Evolutionary conservation across 1,140 invertebrate species (phyloP), one percentile per base, ranked within the genome.

Genomic region (Lanistes nyassanus): DNA sequence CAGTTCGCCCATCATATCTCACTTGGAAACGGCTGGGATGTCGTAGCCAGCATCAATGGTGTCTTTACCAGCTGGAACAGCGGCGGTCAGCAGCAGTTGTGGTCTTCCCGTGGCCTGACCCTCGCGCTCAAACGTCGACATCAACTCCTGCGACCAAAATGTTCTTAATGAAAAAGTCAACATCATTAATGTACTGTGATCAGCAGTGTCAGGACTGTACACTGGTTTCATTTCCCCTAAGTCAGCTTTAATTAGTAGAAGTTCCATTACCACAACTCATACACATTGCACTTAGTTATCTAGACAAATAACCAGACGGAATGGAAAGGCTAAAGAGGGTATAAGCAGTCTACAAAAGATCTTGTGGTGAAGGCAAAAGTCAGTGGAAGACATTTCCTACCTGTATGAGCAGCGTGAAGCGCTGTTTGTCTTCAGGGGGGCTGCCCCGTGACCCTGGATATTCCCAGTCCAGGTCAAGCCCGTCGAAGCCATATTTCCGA

Each of bases 31-130:
- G 83, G 93, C 93, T 29, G 94, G 93, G 29, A 98, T 91, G 82
- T 98, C 96, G 86, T 96, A 99, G 75, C 96, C 97, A 88, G 96
- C 96, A 82, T 97, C 94, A 65, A 98, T 95, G 84, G 96, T 97
- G 82, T 96, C 94, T 77, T 97, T 82, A 16, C 96, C 96, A 29
- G 96, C 96, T 0, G 97, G 96, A 31, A 98, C 95, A 11, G 97
- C 97, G 93, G 97, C 96, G 26, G 96, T 96, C 0, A 98, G 89
- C 23, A 98, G 89, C 7, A 98, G 91, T 53, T 94, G 89, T 19
- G 93, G 90, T 80, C 94, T 92, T 69, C 94, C 94, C 6, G 94
- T 95, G 87, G 95, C 94, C 51, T 92, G 91, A 0, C 94, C 92
- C 89, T 98, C 96, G 74, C 92, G 91, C 58, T 97, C 94, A 82